Conservation (phyloP, 2,888 invertebrate species). For the Exephanes ischioxanthus region DNA sequence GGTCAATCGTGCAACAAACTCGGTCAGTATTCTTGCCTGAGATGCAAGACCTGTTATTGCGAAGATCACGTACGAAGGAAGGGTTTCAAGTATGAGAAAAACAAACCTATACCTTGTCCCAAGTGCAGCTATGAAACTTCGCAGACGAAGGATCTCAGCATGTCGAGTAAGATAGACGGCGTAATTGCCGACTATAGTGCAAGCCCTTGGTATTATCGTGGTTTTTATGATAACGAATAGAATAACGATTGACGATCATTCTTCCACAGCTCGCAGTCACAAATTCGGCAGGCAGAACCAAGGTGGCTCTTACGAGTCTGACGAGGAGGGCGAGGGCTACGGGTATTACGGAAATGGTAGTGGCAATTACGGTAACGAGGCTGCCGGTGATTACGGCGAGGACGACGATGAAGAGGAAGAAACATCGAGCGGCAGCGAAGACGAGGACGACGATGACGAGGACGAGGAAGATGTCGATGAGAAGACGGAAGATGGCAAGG, state of each 20-base stretch:
- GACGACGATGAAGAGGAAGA: conserved; percentile 83
- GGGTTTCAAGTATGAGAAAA: conserved; percentile 95
- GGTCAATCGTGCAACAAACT: conserved; percentile 97
- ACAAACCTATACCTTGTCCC: conserved; percentile 95
- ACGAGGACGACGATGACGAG: conserved; percentile 74
- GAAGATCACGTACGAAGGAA: conserved; percentile 98
- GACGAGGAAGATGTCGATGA: conserved; percentile 74
- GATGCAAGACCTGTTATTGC: conserved; percentile 98
- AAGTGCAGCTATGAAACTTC: conserved; percentile 97
- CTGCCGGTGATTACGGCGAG: conserved; percentile 51
- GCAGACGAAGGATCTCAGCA: conserved; percentile 96
- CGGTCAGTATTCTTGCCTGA: conserved; percentile 97
- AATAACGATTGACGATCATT: conserved; percentile 19
- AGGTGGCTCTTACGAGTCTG: conserved; percentile 87
- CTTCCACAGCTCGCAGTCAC: conserved; percentile 90
- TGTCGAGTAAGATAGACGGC: conserved; percentile 91
- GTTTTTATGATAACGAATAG: background rate
- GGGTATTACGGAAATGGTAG: conserved; percentile 84
- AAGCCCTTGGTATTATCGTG: background rate
- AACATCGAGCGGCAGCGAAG: conserved; percentile 69
- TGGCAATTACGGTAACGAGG: conserved; percentile 54
- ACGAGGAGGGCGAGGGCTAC: conserved; percentile 88
- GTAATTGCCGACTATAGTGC: conserved; percentile 32
- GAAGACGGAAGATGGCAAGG: conserved; percentile 55
- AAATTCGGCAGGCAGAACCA: conserved; percentile 95